These are phyloP conservation scores for Clarias laeviceps DNA, from an alignment of 2,797 vertebrate species.

Conservation along the genomic window DNA sequence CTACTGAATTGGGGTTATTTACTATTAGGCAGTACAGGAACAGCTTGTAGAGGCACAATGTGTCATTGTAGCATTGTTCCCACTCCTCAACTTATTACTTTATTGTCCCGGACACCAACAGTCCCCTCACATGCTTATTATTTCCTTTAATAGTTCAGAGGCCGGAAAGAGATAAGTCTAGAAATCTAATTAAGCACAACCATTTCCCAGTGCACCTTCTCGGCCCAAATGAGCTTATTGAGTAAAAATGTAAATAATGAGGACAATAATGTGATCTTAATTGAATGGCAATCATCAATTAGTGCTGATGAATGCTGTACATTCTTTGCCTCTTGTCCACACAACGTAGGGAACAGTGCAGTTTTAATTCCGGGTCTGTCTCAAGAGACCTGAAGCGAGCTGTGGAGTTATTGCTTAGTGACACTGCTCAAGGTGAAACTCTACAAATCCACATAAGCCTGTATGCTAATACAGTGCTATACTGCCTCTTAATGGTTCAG, in stretches of 20 bases:
- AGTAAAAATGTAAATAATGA: conserved; percentile 56
- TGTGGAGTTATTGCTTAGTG: conserved; percentile 6
- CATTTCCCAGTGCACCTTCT: conserved; percentile 64
- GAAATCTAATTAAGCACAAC: conserved; percentile 71
- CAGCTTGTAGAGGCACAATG: conserved; percentile 38
- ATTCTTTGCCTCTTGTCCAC: not conserved
- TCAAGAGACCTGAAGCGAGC: conserved; percentile 11
- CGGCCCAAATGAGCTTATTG: conserved; percentile 45
- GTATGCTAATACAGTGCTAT: conserved; percentile 6
- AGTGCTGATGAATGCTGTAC: conserved; percentile 12
- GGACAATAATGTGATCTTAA: conserved; percentile 60
- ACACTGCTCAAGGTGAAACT: conserved; percentile 18
- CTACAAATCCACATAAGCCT: conserved; percentile 33
- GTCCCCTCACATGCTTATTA: conserved; percentile 64
- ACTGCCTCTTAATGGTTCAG: conserved; percentile 32
- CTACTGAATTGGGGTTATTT: conserved; percentile 1
- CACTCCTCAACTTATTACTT: conserved; percentile 54
- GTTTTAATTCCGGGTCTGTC: conserved; percentile 10
- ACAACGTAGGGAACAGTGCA: not conserved
- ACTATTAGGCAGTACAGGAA: conserved; percentile 33
- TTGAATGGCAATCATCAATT: conserved; percentile 61
- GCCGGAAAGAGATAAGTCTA: conserved; percentile 56
- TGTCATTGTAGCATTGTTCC: conserved; percentile 30
- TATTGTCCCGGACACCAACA: conserved; percentile 51
- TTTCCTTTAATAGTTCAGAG: conserved; percentile 66